Evolutionary conservation across 1,140 invertebrate species (phyloP).

Genomic region (Lanistes nyassanus): DNA sequence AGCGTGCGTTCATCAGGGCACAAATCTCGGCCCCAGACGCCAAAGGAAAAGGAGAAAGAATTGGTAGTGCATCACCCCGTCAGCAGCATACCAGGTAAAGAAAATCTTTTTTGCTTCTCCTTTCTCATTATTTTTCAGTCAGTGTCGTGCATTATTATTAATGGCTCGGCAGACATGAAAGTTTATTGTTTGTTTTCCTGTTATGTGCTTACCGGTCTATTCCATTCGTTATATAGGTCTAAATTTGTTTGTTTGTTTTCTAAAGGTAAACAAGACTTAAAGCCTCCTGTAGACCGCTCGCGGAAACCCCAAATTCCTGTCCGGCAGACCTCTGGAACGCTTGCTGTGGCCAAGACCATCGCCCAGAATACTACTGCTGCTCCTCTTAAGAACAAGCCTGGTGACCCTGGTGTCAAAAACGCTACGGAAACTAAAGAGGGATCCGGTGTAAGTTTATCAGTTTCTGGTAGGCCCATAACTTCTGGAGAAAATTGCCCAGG

Average conservation of each 20-base stretch:
- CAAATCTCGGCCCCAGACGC: not conserved
- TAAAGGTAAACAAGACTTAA: not conserved
- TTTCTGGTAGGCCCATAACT: not conserved
- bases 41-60: conserved; percentile 6
- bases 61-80: not conserved
- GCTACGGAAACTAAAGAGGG: not conserved
- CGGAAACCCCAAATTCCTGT: not conserved
- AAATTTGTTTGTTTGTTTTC: not conserved
- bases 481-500: too few species aligned
- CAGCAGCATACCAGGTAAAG: not conserved
- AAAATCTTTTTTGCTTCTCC: not conserved
- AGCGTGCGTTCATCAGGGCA: conserved; percentile 14
- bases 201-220: not conserved
- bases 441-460: not conserved
- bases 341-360: not conserved
- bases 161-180: not conserved
- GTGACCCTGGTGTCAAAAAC: not conserved
- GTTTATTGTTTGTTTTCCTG: not conserved
- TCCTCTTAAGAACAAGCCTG: too few species aligned
- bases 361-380: not conserved
- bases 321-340: not conserved
- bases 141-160: not conserved
- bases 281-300: not conserved
- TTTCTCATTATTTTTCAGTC: not conserved
- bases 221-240: not conserved